These are phyloP conservation scores for Ceratoteleas bidentatus DNA, from an alignment of 1,140 invertebrate species.

Conservation along the genomic window DNA sequence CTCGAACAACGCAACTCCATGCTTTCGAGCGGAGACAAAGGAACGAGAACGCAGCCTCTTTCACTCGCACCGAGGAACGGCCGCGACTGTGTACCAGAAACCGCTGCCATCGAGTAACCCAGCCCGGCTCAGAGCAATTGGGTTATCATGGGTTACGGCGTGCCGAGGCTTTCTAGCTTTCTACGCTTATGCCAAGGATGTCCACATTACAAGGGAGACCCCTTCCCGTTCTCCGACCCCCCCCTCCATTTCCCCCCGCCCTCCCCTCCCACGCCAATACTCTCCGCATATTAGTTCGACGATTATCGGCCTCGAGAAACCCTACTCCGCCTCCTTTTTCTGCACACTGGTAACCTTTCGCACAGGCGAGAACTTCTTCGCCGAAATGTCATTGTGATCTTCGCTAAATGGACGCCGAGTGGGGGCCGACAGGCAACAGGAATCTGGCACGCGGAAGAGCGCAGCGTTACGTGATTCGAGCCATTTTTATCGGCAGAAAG, in stretches of 20 bases:
- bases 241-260: constrained; percentile 18
- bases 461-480: constrained; percentile 14
- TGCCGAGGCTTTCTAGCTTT: constrained; percentile 75
- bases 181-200: constrained; percentile 76
- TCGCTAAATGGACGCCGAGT: constrained; percentile 11
- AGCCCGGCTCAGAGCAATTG: constrained; percentile 66
- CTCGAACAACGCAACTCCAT: constrained; percentile 20
- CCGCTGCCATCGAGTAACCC: constrained; percentile 53
- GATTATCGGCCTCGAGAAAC: constrained; percentile 66
- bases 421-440: constrained; percentile 14
- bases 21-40: constrained; percentile 48
- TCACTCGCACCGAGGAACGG: constrained; percentile 45
- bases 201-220: constrained; percentile 73
- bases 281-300: constrained; percentile 64
- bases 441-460: constrained; percentile 49
- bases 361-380: constrained; percentile 33
- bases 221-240: too few species aligned
- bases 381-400: constrained; percentile 55
- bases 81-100: constrained; percentile 58
- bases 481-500: constrained; percentile 10
- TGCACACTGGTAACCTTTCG: constrained; percentile 56
- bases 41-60: constrained; percentile 61
- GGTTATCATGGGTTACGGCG: constrained; percentile 70
- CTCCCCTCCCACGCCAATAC: neutral
- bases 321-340: constrained; percentile 38